Percentiles rank a stretch among this genome's conserved stretches.
Evolutionary conservation across 2,888 invertebrate genomes (phyloP).

Genomic region (Acleris holmiana): DNA sequence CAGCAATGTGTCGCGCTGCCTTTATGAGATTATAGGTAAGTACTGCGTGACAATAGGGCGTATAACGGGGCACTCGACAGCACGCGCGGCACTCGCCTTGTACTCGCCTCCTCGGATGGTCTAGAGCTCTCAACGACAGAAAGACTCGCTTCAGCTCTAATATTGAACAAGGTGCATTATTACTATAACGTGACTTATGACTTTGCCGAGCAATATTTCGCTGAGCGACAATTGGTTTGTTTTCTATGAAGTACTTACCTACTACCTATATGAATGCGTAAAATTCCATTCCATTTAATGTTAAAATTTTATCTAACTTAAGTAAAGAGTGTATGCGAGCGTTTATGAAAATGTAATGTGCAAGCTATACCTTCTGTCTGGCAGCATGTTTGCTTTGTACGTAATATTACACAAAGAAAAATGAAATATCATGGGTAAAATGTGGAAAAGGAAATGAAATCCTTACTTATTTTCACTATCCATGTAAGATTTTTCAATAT

Average conservation of each 20-base stretch:
- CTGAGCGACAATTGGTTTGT: slow-evolving; percentile 2
- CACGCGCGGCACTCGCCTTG: slow-evolving; percentile 4
- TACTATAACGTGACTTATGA: slow-evolving; percentile 7
- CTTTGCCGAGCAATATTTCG: slow-evolving; percentile 3
- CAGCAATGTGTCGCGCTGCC: neutral
- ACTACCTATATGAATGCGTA: neutral
- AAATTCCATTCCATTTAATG: neutral
- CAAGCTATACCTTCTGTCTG: too few species aligned
- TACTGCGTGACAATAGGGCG: neutral
- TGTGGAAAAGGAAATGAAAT: too few species aligned
- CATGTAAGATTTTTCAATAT: too few species aligned
- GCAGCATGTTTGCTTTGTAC: too few species aligned
- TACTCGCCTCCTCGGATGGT: slow-evolving; percentile 22
- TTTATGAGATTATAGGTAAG: slow-evolving; percentile 3
- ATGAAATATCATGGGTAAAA: too few species aligned
- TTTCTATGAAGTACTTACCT: neutral
- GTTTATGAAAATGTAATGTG: too few species aligned
- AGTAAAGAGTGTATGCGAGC: too few species aligned
- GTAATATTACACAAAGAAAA: too few species aligned
- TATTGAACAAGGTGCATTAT: slow-evolving; percentile 29
- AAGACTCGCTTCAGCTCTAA: slow-evolving; percentile 12
- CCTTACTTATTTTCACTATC: too few species aligned
- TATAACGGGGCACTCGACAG: slow-evolving; percentile 26
- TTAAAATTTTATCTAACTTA: too few species aligned
- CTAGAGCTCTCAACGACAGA: slow-evolving; percentile 8